Percentiles rank a stretch among this genome's conserved stretches.
These are phyloP conservation scores for Plectropomus leopardus DNA, from an alignment of 2,113 vertebrate genomes.

Conservation along the genomic window DNA sequence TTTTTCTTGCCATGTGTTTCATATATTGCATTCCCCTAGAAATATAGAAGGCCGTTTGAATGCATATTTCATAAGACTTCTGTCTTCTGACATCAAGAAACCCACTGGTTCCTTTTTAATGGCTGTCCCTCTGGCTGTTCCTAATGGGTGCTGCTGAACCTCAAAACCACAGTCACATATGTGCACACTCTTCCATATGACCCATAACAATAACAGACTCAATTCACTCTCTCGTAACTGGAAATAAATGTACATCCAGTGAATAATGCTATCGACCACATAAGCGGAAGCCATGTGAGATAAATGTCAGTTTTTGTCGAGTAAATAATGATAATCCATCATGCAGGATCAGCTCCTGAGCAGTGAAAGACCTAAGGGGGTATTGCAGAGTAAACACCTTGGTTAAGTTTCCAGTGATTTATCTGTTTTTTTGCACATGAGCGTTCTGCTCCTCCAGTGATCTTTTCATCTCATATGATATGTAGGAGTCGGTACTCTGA, in stretches of 20 bases:
- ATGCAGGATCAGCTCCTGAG: constrained; percentile 34
- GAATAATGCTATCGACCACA: constrained; percentile 32
- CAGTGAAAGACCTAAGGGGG: constrained; percentile 1
- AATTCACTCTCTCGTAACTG: constrained; percentile 44
- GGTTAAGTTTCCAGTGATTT: constrained; percentile 48
- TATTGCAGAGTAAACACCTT: constrained; percentile 35
- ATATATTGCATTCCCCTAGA: constrained; percentile 6
- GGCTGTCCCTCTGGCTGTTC: not conserved
- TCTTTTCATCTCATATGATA: constrained; percentile 55
- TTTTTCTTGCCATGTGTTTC: constrained; percentile 5
- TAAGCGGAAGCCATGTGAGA: constrained; percentile 38
- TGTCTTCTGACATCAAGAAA: constrained; percentile 50
- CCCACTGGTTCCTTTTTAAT: constrained; percentile 34
- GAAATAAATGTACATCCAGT: constrained; percentile 34
- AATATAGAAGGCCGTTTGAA: constrained; percentile 29
- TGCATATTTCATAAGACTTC: constrained; percentile 57
- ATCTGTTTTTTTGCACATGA: constrained; percentile 19
- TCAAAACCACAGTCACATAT: constrained; percentile 28
- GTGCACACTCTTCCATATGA: constrained; percentile 11
- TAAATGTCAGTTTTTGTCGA: constrained; percentile 58
- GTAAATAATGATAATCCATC: constrained; percentile 60
- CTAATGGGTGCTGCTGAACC: constrained; percentile 9
- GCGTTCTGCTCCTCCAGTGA: constrained; percentile 27
- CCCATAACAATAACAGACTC: constrained; percentile 49
- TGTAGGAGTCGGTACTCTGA: constrained; percentile 57